Evolutionary conservation across 2,888 invertebrate species (phyloP).

Genomic region (Plusia festucae): DNA sequence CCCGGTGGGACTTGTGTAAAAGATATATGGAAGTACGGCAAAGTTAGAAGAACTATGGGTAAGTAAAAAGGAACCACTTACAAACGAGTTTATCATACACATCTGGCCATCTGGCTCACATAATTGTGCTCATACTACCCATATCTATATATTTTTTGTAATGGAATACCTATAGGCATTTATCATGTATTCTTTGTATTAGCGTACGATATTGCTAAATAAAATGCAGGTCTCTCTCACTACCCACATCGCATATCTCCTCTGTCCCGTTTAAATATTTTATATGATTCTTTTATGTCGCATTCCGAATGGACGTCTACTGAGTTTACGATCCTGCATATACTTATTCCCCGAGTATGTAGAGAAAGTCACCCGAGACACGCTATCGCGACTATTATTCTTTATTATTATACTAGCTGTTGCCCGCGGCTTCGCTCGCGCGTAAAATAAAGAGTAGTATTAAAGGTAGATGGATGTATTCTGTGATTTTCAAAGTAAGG

Average conservation of each 20-base stretch:
- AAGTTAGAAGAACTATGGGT: background rate
- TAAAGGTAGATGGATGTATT: too few relatives aligned
- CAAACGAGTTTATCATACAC: background rate
- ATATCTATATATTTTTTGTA: too few relatives aligned
- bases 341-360: constrained; percentile 35
- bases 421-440: too few relatives aligned
- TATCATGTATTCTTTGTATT: background rate
- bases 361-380: constrained; percentile 29
- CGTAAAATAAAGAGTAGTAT: too few relatives aligned
- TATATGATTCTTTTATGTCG: constrained; percentile 63
- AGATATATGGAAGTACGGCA: background rate
- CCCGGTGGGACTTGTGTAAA: background rate
- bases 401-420: too few relatives aligned
- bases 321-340: constrained; percentile 60
- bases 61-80: background rate
- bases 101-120: background rate
- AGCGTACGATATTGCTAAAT: constrained; percentile 23
- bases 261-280: constrained; percentile 58
- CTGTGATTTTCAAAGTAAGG: too few relatives aligned
- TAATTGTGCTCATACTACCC: too few relatives aligned
- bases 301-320: constrained; percentile 56
- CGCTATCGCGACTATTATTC: constrained; percentile 1
- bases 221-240: constrained; percentile 24
- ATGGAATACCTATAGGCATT: too few relatives aligned
- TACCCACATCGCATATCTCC: background rate